phyloP scores from a whole-genome alignment of 2,797 vertebrate genomes.

The Dipus sagitta region DNA sequence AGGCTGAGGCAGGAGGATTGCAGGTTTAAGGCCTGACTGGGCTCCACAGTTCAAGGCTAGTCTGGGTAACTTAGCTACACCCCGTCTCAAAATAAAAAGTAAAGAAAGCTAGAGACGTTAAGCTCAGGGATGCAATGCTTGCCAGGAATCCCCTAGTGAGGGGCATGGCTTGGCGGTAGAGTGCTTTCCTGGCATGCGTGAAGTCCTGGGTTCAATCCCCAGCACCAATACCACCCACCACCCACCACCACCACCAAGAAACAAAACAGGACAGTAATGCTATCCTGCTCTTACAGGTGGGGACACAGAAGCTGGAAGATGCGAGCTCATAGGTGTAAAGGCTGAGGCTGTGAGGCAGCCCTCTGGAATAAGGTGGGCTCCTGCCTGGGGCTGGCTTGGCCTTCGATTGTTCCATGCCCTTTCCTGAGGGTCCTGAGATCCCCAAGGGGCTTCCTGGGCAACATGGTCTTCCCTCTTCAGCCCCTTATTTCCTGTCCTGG shows the following conservation, averaged over 20 bases:
- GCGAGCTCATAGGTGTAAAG: neutral
- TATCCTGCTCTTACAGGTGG: neutral
- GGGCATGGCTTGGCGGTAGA: neutral
- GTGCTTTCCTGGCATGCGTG: neutral
- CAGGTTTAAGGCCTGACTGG: neutral
- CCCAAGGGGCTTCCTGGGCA: neutral
- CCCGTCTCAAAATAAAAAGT: neutral
- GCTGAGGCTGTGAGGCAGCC: neutral
- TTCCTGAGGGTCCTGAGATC: neutral
- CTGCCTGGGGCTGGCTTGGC: neutral
- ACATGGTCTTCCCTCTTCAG: neutral
- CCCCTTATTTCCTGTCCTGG: constrained; percentile 27
- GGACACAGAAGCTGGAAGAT: neutral
- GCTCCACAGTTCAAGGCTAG: neutral
- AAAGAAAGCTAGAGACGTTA: neutral
- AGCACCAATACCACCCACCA: too few relatives aligned
- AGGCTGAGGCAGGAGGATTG: neutral
- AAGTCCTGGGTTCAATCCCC: neutral
- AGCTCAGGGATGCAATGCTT: neutral
- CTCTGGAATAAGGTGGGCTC: neutral
- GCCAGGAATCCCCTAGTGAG: neutral
- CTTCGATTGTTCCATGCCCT: neutral
- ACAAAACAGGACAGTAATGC: neutral
- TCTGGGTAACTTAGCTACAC: neutral
- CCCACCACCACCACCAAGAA: neutral